Conservation (phyloP, 2,888 invertebrate species). For the Macrophya alboannulata region DNA sequence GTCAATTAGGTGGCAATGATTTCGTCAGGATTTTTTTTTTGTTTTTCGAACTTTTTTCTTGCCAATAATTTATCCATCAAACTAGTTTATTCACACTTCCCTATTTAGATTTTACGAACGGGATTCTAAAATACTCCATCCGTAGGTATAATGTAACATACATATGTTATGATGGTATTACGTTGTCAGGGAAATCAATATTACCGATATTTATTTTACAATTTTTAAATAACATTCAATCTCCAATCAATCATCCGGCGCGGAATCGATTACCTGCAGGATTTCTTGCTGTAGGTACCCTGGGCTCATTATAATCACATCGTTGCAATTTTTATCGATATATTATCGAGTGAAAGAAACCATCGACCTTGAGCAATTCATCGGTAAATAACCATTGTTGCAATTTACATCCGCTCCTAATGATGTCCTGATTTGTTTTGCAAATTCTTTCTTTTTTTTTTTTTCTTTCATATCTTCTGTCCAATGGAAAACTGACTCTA, state of each 20-base stretch:
- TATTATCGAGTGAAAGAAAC: slow-evolving; percentile 10
- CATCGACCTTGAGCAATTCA: slow-evolving; percentile 17
- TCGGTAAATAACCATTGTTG: neutral
- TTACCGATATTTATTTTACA: neutral
- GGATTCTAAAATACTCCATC: too few relatives aligned
- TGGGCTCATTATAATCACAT: neutral
- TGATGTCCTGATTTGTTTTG: neutral
- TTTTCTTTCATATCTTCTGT: neutral
- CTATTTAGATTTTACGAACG: neutral
- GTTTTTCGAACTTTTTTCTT: neutral
- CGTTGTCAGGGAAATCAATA: neutral
- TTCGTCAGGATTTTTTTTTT: slow-evolving; percentile 6
- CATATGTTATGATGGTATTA: too few relatives aligned
- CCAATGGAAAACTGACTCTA: slow-evolving; percentile 36
- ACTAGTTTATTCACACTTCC: slow-evolving; percentile 30
- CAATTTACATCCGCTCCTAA: slow-evolving; percentile 1
- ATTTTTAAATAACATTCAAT: neutral
- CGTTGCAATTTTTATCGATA: neutral
- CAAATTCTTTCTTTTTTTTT: neutral
- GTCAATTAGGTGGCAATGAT: neutral
- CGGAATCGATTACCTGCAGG: neutral
- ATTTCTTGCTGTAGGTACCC: neutral
- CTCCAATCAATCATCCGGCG: neutral
- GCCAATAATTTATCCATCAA: neutral
- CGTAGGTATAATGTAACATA: too few relatives aligned